Evolutionary conservation across 2,888 invertebrate species (phyloP).

Genomic region (Heliconius ethilla): DNA sequence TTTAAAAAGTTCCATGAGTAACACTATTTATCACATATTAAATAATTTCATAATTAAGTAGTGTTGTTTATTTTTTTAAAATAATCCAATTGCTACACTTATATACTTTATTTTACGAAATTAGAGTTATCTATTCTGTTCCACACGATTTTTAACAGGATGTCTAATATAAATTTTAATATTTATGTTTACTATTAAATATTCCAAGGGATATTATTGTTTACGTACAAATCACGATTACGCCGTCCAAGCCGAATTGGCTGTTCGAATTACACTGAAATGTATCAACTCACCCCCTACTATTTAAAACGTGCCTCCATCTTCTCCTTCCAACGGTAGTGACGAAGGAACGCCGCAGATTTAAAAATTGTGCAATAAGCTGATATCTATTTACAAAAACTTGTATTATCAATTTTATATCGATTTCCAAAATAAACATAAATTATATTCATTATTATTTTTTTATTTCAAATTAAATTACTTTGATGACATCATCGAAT

Average conservation of each 20-base stretch:
- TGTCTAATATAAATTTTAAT: neutral
- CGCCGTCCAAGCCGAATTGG: constrained; percentile 54
- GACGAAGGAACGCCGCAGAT: constrained; percentile 42
- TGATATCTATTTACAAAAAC: constrained; percentile 26
- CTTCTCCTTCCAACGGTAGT: constrained; percentile 55
- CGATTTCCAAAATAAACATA: constrained; percentile 7
- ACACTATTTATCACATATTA: constrained; percentile 8
- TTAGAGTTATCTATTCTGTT: neutral
- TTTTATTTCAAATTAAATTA: neutral
- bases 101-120: neutral
- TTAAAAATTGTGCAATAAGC: constrained; percentile 40
- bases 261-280: constrained; percentile 61
- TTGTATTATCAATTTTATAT: constrained; percentile 18
- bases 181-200: constrained; percentile 7
- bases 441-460: neutral
- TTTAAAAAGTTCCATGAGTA: neutral
- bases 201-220: neutral
- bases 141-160: neutral
- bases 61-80: neutral
- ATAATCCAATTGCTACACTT: neutral
- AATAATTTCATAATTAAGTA: neutral
- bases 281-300: constrained; percentile 54
- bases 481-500: neutral
- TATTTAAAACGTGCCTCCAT: constrained; percentile 59
- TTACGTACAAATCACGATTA: constrained; percentile 55